These are phyloP conservation scores for Drosophila pseudotalamancana DNA, from an alignment of 2,888 invertebrate genomes.

Conservation along the genomic window DNA sequence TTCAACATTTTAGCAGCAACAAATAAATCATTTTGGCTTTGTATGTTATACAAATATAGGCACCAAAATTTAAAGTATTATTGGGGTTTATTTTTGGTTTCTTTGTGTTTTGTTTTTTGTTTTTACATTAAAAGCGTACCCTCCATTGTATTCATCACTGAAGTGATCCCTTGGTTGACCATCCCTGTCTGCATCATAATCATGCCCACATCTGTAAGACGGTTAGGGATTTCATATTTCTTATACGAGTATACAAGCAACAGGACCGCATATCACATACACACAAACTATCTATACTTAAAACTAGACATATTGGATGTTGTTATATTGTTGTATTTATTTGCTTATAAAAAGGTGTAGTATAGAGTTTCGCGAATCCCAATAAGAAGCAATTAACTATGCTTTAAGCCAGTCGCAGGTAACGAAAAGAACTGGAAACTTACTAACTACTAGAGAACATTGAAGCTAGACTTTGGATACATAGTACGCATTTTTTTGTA, in stretches of 20 bases:
- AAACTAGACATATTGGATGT: slow-evolving; percentile 34
- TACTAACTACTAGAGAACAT: slow-evolving; percentile 75
- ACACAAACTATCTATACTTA: slow-evolving; percentile 42
- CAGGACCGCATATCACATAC: slow-evolving; percentile 42
- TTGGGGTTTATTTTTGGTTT: slow-evolving; percentile 25
- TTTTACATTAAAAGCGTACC: slow-evolving; percentile 87
- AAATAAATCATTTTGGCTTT: slow-evolving; percentile 69
- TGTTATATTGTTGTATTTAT: not conserved
- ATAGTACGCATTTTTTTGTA: slow-evolving; percentile 30
- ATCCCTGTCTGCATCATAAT: slow-evolving; percentile 98
- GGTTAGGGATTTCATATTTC: slow-evolving; percentile 68
- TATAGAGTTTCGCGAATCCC: slow-evolving; percentile 1
- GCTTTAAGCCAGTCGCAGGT: slow-evolving; percentile 62
- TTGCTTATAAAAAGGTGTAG: not conserved
- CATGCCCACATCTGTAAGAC: slow-evolving; percentile 95
- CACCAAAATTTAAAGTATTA: slow-evolving; percentile 28
- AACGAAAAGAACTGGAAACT: slow-evolving; percentile 63
- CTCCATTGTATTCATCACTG: slow-evolving; percentile 88
- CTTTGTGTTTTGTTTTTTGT: slow-evolving; percentile 17
- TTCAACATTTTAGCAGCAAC: slow-evolving; percentile 76
- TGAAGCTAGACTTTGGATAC: slow-evolving; percentile 58
- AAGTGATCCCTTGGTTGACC: slow-evolving; percentile 95
- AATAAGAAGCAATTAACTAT: slow-evolving; percentile 27
- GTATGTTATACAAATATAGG: slow-evolving; percentile 45
- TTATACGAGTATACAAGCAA: slow-evolving; percentile 34